Evolutionary conservation across 2,888 invertebrate species (phyloP), one percentile per base, ranked within the genome.

Genomic region (Cataglyphis livida): DNA sequence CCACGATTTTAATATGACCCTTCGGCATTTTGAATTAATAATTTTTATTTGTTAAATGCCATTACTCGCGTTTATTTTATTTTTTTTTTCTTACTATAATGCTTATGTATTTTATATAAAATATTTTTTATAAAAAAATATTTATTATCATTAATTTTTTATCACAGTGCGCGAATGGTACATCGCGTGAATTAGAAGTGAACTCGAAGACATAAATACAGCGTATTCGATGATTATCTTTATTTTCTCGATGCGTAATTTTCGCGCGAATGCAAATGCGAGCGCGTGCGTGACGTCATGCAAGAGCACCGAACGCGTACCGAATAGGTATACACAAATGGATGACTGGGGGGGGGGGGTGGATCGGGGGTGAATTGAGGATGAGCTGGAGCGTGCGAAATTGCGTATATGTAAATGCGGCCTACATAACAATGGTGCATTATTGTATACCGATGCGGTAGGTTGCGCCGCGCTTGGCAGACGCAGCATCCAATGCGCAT

Each of bases 331-430:
- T 41, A 44, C 18, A 44, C 41, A 25, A 44, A 44, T 12, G 44
- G 70, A 38, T 3, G 51, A 25, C 35, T 35, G 35, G 35, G 32
- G 32, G 3, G 4, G 32, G 32, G 28, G 15, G 28, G 28, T 28
- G 28, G 28, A 28, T 2, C 28, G 28, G 12, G 64, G 18, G 28
- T 41, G 21, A 54, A 44, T 4, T 38, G 81, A 65, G 76, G 32
- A 12, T 25, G 57, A 68, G 66, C 44, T 81, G 35, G 76, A 70
- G 62, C 61, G 64, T 73, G 81, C 64, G 71, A 64, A 62, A 81
- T 76, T 75, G 76, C 65, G 76, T 76, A 76, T 89, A 84, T 87
- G 89, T 89, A 87, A 89, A 89, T 88, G 85, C 75, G 61, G 59
- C 64, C 84, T 74, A 81, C 85, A 88, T 87, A 84, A 86, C 87